These are phyloP conservation scores for Orycteropus afer DNA, from an alignment of 2,113 vertebrate species.

Conservation along the genomic window DNA sequence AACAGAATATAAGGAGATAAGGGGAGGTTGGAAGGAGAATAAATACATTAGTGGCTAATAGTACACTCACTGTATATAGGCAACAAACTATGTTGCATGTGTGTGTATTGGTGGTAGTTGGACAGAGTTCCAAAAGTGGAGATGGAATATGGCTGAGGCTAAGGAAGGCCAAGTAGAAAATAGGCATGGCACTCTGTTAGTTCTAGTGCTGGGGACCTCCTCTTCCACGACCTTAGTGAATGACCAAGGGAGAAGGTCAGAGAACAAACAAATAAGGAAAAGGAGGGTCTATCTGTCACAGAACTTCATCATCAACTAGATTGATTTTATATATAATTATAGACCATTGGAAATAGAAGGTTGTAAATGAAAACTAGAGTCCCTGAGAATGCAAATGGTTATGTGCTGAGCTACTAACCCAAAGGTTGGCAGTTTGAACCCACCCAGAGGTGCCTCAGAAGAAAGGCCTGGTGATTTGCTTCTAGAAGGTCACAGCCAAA, in stretches of 20 bases:
- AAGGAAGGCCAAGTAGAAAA: background rate
- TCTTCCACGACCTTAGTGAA: background rate
- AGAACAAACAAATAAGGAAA: background rate
- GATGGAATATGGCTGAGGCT: background rate
- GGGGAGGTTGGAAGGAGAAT: background rate
- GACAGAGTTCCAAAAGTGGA: background rate
- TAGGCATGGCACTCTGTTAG: background rate
- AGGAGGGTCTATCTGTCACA: rapidly evolving
- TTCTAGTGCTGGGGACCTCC: background rate
- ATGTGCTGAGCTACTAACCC: too few species aligned
- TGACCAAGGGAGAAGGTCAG: background rate
- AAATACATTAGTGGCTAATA: background rate
- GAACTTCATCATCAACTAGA: background rate
- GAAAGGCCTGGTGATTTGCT: too few species aligned
- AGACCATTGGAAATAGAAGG: background rate
- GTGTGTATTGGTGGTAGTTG: background rate
- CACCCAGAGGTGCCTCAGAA: too few species aligned
- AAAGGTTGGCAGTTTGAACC: too few species aligned
- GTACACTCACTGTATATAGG: background rate
- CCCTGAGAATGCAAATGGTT: too few species aligned
- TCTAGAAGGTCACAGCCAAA: too few species aligned
- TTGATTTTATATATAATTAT: background rate
- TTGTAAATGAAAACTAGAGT: background rate
- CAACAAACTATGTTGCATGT: background rate
- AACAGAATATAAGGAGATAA: background rate